Base-by-base conservation (phyloP, 2,113 vertebrate species). In the Sialia sialis region DNA sequence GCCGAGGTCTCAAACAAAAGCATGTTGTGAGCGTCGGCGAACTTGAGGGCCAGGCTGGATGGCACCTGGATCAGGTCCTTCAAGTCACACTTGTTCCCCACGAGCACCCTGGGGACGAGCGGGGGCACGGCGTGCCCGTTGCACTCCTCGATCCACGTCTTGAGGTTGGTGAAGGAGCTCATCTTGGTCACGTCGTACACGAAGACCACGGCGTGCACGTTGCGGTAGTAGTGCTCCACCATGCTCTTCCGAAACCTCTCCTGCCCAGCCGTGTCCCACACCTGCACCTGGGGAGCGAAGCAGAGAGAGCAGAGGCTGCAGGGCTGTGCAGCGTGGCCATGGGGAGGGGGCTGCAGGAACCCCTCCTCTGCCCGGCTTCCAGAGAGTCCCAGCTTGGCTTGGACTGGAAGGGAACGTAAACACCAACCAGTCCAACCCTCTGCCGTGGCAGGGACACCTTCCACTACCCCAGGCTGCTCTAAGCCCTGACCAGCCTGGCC, bases 81-180 rank as follows among this genome's bases (percentile, higher is more conserved):
- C 75, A 99, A 99, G 98, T 99, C 99, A 97, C 99, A 99, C 97
- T 99, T 99, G 98, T 99, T 99, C 44, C 99, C 99, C 49, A 99
- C 99, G 25, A 99, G 98, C 95, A 99, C 99, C 64, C 99, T 98
- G 32, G 99, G 99, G 66, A 99, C 99, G 2, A 98, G 98, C 19
- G 98, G 97, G 7, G 99, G 98, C 68, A 99, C 99, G 0, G 99
- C 98, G 29, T 99, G 99, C 90, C 99, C 99, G 2, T 99, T 99
- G 96, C 99, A 99, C 97, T 99, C 99, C 97, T 99, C 98, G 27
- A 99, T 99, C 99, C 99, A 99, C 25, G 98, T 99, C 97, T 99
- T 99, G 69, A 99, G 98, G 96, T 99, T 99, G 95, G 98, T 98
- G 96, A 99, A 99, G 82, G 99, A 99, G 41, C 98, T 93, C 98